Percentiles rank a stretch among this genome's conserved stretches.
phyloP scores from a whole-genome alignment of 2,113 vertebrate species.

The Oreotrochilus melanogaster region DNA sequence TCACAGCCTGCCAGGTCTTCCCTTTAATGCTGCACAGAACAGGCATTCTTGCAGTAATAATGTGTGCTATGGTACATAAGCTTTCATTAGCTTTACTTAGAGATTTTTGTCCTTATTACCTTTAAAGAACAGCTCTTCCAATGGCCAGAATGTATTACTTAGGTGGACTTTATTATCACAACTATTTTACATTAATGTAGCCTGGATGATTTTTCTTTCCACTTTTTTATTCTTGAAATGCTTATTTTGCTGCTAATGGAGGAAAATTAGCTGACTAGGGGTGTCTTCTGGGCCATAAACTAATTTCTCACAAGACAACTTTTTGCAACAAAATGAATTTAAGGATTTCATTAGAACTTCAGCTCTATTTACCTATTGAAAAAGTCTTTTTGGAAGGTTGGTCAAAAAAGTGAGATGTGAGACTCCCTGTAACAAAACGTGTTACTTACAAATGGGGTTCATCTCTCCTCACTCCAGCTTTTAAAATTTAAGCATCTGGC shows the following conservation, averaged over 20 bases:
- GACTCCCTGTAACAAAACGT: not conserved
- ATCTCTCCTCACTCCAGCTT: not conserved
- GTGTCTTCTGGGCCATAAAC: not conserved
- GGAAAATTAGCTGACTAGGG: not conserved
- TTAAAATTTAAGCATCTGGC: not conserved
- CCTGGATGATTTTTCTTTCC: not conserved
- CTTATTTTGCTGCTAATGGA: not conserved
- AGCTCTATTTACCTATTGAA: not conserved
- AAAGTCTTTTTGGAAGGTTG: not conserved
- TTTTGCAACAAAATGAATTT: not conserved
- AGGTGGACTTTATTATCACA: not conserved
- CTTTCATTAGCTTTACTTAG: conserved; percentile 1
- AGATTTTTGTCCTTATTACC: conserved; percentile 1
- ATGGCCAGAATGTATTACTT: not conserved
- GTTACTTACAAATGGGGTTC: not conserved
- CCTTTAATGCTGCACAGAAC: not conserved
- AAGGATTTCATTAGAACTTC: not conserved
- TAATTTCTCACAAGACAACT: not conserved
- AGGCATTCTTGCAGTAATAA: not conserved
- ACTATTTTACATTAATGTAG: not conserved
- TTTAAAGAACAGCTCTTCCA: conserved; percentile 3
- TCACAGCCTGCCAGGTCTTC: not conserved
- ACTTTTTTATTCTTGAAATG: not conserved
- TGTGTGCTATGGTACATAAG: not conserved
- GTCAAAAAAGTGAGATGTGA: not conserved